Evolutionary conservation across 2,888 invertebrate species (phyloP), one percentile per base, ranked within the genome.

Genomic region (Tetheella fluctuosa): DNA sequence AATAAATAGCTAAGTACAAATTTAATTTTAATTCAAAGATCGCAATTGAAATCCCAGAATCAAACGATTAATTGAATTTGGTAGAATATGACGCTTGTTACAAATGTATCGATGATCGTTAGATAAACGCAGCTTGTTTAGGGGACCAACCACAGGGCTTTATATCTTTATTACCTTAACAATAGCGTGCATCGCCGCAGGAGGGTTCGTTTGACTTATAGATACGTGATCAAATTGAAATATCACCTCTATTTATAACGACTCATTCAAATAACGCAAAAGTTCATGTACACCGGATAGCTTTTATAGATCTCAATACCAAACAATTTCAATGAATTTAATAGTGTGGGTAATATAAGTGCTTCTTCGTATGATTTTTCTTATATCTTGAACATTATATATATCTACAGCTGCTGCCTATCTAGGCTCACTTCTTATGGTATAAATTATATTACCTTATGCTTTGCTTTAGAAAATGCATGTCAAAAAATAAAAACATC

Each of bases 101-200:
- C 85, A 85, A 82, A 83, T 85, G 84, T 80, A 80, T 81, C 82
- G 85, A 88, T 87, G 76, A 73, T 62, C 77, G 76, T 76, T 70
- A 84, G 87, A 88, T 88, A 87, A 86, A 79, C 80, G 76, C 72
- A 77, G 77, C 79, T 79, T 80, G 81, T 85, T 82, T 81, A 71
- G 81, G 85, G 85, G 80, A 74, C 77, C 74, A 67, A 71, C 68
- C 71, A 66, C 71, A 67, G 71, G 74, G 70, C 68, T 81, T 85
- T 83, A 86, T 85, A 81, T 77, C 83, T 87, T 86, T 88, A 88
- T 88, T 85, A 82, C 76, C 72, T 76, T 83, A 85, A 86, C 79
- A 81, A 68, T 79, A 70, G 71, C 78, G 78, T 79, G 80, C 77
- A 80, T 77, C 77, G 73, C 78, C 63, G 71, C 73, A 64, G 76